Conservation (phyloP, 2,113 vertebrate genomes). For the Anolis carolinensis region DNA sequence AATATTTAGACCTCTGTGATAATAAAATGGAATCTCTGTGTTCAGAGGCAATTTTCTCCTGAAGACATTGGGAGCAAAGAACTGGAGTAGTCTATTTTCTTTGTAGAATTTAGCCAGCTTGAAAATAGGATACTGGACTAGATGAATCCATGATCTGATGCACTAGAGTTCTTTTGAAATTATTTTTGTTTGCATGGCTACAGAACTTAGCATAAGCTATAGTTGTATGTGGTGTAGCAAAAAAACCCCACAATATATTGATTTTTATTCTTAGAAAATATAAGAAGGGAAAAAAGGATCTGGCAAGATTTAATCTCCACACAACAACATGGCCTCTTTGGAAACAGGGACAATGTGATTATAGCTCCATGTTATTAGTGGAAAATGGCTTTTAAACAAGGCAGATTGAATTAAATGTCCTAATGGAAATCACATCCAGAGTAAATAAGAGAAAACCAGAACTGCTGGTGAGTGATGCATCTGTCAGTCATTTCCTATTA, state of each 20-base stretch:
- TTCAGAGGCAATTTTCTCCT: background rate
- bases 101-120: background rate
- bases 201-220: background rate
- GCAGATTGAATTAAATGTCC: conserved; percentile 64
- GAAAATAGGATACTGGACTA: background rate
- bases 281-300: conserved; percentile 8
- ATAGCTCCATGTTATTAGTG: conserved; percentile 52
- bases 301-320: conserved; percentile 47
- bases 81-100: background rate
- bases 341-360: conserved; percentile 63
- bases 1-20: background rate
- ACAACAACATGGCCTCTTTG: conserved; percentile 35
- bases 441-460: conserved; percentile 58
- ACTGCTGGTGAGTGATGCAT: conserved; percentile 1
- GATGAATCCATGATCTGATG: background rate
- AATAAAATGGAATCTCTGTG: background rate
- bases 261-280: background rate
- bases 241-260: background rate
- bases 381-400: conserved; percentile 58
- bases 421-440: conserved; percentile 50
- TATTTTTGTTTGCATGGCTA: background rate
- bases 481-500: conserved; percentile 51
- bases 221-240: background rate
- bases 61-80: background rate
- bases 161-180: background rate